phyloP scores from a whole-genome alignment of 1,140 invertebrate species.

The Drosophila pruinosa region DNA sequence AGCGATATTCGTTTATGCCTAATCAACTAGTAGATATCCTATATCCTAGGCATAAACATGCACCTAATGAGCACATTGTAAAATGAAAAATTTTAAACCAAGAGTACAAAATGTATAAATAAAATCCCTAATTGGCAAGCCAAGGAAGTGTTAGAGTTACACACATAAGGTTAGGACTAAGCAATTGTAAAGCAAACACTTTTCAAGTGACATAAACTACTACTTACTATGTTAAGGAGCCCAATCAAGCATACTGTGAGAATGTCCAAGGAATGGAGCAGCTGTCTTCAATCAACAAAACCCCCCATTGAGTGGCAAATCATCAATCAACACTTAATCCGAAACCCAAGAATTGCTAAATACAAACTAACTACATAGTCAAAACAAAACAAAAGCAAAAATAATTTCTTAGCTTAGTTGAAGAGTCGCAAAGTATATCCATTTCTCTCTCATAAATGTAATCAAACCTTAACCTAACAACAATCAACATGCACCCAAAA shows the following conservation, averaged over 20 bases:
- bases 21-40: slow-evolving; percentile 37
- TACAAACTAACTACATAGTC: slow-evolving; percentile 8
- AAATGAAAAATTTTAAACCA: slow-evolving; percentile 76
- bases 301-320: slow-evolving; percentile 32
- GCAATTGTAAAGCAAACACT: slow-evolving; percentile 75
- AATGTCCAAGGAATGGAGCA: slow-evolving; percentile 39
- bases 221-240: slow-evolving; percentile 2
- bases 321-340: slow-evolving; percentile 70
- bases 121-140: slow-evolving; percentile 50
- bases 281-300: slow-evolving; percentile 51
- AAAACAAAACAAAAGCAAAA: neutral
- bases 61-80: slow-evolving; percentile 67
- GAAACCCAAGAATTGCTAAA: slow-evolving; percentile 13
- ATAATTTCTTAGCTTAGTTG: slow-evolving; percentile 35
- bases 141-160: slow-evolving; percentile 20
- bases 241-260: slow-evolving; percentile 63
- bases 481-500: slow-evolving; percentile 66
- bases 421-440: slow-evolving; percentile 29
- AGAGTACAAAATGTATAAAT: slow-evolving; percentile 67
- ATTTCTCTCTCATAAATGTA: slow-evolving; percentile 50
- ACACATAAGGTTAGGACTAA: slow-evolving; percentile 34
- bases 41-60: slow-evolving; percentile 54
- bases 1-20: slow-evolving; percentile 53
- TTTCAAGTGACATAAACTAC: slow-evolving; percentile 57
- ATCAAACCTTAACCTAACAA: slow-evolving; percentile 38